Percentiles rank a stretch among this genome's conserved stretches.
These are phyloP conservation scores for Phragmatobia fuliginosa DNA, from an alignment of 2,888 invertebrate species.

Conservation along the genomic window DNA sequence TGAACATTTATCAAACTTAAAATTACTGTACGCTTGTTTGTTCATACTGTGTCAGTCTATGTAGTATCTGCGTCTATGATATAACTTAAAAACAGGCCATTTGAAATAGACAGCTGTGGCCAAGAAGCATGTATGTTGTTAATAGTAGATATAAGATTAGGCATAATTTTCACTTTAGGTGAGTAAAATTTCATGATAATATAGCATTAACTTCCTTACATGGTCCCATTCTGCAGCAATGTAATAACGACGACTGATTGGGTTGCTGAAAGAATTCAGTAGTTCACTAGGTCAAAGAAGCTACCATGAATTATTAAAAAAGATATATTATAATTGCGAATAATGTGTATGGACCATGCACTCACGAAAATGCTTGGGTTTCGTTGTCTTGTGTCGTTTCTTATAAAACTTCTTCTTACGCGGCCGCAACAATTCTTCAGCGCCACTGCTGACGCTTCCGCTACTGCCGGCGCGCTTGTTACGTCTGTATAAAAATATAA, in stretches of 20 bases:
- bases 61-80: no score
- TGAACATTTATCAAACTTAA: no score
- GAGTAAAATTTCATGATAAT: not conserved
- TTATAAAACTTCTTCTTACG: slow-evolving; percentile 88
- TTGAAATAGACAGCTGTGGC: not conserved
- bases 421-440: slow-evolving; percentile 80
- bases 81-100: not conserved
- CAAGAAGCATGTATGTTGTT: not conserved
- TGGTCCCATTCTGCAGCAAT: not conserved
- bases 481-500: slow-evolving; percentile 59
- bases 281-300: not conserved
- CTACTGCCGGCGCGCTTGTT: slow-evolving; percentile 82
- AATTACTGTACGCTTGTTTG: no score
- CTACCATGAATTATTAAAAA: slow-evolving; percentile 29
- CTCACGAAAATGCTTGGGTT: slow-evolving; percentile 82
- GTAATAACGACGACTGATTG: not conserved
- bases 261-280: not conserved
- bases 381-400: slow-evolving; percentile 87
- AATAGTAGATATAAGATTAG: not conserved
- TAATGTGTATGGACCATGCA: slow-evolving; percentile 64
- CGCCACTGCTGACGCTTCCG: slow-evolving; percentile 82
- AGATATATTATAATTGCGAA: slow-evolving; percentile 40
- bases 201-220: not conserved
- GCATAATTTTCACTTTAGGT: not conserved
- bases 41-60: no score